Percentiles rank a stretch among this genome's conserved stretches.
Conservation (phyloP, 2,888 invertebrate species). For the Plebejus melissa region DNA sequence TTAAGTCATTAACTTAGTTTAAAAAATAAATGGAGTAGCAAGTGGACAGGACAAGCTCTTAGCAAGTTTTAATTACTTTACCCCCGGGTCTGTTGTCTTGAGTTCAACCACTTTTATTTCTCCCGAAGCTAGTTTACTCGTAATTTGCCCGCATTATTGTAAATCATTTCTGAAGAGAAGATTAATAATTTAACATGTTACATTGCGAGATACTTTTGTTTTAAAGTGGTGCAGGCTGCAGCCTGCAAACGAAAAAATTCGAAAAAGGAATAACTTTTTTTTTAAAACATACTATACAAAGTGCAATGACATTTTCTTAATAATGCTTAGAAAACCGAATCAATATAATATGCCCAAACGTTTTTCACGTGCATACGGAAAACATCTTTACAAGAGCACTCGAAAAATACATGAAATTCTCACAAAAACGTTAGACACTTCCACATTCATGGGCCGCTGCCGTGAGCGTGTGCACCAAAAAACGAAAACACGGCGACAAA, state of each 20-base stretch:
- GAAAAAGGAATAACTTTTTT: not conserved
- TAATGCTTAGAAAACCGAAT: not conserved
- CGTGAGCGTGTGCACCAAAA: slow-evolving; percentile 19
- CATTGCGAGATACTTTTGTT: not conserved
- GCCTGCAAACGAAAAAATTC: not conserved
- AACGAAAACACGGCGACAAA: slow-evolving; percentile 21
- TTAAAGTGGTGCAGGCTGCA: not conserved
- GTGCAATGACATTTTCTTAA: not conserved
- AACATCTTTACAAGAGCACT: slow-evolving; percentile 5
- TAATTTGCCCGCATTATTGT: slow-evolving; percentile 22
- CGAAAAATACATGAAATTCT: slow-evolving; percentile 16
- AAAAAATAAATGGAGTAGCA: slow-evolving; percentile 29
- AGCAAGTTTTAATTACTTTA: slow-evolving; percentile 37
- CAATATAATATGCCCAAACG: not conserved
- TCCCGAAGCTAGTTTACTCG: slow-evolving; percentile 27
- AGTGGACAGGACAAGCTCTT: slow-evolving; percentile 34
- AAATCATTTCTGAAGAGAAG: not conserved
- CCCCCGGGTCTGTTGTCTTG: slow-evolving; percentile 32
- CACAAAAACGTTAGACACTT: slow-evolving; percentile 26
- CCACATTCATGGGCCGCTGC: slow-evolving; percentile 18
- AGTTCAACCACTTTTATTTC: slow-evolving; percentile 30
- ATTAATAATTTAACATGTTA: not conserved
- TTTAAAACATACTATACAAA: not conserved
- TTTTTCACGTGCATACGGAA: not conserved
- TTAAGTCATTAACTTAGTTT: slow-evolving; percentile 27